Evolutionary conservation across 2,797 vertebrate species (phyloP).

Genomic region (Buphagus erythrorhynchus): DNA sequence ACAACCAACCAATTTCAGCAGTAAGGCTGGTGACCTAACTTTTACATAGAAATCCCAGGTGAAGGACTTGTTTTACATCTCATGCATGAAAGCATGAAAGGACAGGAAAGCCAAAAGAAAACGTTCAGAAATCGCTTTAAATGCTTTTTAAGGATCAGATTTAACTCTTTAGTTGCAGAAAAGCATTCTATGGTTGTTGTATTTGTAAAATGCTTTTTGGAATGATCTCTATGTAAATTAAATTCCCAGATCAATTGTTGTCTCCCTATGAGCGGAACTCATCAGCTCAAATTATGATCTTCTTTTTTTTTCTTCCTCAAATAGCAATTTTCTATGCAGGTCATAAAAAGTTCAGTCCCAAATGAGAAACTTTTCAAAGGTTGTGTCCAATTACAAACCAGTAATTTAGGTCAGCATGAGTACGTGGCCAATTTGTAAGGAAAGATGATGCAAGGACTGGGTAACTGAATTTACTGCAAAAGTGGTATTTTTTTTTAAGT

Average conservation of each 20-base stretch:
- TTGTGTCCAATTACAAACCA: constrained; percentile 21
- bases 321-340: background rate
- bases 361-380: constrained; percentile 21
- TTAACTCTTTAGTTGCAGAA: background rate
- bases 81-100: background rate
- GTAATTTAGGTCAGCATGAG: constrained; percentile 44
- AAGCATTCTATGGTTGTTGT: background rate
- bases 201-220: background rate
- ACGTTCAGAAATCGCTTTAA: background rate
- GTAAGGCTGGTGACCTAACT: background rate
- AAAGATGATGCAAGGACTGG: background rate
- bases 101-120: background rate
- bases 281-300: background rate
- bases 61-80: background rate
- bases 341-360: constrained; percentile 38
- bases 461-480: background rate
- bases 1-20: background rate
- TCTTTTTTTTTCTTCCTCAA: background rate
- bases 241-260: background rate
- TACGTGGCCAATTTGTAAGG: constrained; percentile 20
- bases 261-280: background rate
- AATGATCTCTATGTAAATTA: background rate
- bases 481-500: background rate
- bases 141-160: background rate
- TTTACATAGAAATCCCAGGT: background rate